phyloP scores from a whole-genome alignment of 2,888 invertebrate species.

The Pasiphila rectangulata region DNA sequence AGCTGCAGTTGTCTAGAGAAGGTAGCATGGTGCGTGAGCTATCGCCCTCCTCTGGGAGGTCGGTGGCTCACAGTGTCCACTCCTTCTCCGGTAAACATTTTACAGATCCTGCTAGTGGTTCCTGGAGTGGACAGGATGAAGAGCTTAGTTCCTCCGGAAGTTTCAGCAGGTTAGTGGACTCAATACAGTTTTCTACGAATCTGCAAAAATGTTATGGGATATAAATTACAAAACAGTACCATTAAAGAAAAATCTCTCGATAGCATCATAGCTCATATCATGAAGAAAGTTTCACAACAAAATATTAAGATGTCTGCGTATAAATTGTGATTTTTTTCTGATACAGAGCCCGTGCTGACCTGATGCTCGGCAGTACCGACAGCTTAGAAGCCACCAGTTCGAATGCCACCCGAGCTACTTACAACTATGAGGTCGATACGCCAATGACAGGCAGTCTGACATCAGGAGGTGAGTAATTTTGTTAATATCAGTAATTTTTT shows the following conservation, averaged over 20 bases:
- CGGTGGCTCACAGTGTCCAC: conserved; percentile 71
- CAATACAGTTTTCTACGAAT: too few relatives aligned
- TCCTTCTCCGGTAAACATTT: conserved; percentile 76
- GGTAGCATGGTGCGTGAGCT: conserved; percentile 70
- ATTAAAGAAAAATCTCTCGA: too few relatives aligned
- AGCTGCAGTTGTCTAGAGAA: conserved; percentile 68
- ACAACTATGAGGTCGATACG: conserved; percentile 91
- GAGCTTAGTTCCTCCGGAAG: conserved; percentile 77
- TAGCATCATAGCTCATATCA: too few relatives aligned
- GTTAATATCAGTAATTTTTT: neutral
- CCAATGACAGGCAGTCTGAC: conserved; percentile 93
- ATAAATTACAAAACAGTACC: too few relatives aligned
- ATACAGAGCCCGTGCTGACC: conserved; percentile 73
- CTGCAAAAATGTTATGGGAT: too few relatives aligned
- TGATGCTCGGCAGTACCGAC: conserved; percentile 84
- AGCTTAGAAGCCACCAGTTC: conserved; percentile 89
- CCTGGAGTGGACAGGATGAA: conserved; percentile 79
- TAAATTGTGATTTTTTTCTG: too few relatives aligned
- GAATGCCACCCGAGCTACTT: conserved; percentile 90
- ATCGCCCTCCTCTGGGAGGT: conserved; percentile 77
- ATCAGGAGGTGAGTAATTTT: conserved; percentile 77
- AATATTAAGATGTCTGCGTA: too few relatives aligned
- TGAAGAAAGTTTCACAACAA: too few relatives aligned
- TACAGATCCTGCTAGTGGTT: conserved; percentile 80
- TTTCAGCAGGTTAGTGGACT: conserved; percentile 66